phyloP scores from a whole-genome alignment of 2,888 invertebrate species.

The Microchrysa polita region DNA sequence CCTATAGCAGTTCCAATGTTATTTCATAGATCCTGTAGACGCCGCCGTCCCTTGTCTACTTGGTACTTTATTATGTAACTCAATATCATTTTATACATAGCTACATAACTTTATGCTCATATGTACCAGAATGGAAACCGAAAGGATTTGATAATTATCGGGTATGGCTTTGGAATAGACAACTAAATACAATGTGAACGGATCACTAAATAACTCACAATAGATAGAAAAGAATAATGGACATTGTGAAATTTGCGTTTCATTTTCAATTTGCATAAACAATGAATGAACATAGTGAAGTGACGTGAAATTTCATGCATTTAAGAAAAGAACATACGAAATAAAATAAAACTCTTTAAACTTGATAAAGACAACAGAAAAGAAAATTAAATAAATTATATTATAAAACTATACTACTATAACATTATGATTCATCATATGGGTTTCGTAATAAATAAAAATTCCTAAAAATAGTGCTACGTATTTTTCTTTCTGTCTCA shows the following conservation, averaged over 20 bases:
- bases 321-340: too few species aligned
- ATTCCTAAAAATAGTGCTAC: neutral
- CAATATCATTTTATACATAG: neutral
- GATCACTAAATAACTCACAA: neutral
- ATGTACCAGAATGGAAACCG: neutral
- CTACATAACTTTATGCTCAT: neutral
- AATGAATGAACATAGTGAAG: neutral
- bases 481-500: neutral
- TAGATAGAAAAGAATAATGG: slow-evolving; percentile 15
- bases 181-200: neutral
- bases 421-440: neutral
- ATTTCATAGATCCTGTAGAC: too few species aligned
- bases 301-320: neutral
- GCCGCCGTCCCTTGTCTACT: neutral
- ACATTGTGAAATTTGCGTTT: slow-evolving; percentile 4
- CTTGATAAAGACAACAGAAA: neutral
- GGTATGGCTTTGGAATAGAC: neutral
- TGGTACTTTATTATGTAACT: neutral
- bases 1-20: too few species aligned
- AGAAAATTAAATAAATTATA: neutral
- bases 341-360: neutral
- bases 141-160: slow-evolving; percentile 7
- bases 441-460: slow-evolving; percentile 10
- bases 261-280: neutral
- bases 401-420: slow-evolving; percentile 7